phyloP scores from a whole-genome alignment of 2,113 vertebrate species.

The human (Homo sapiens) region GRCh38 chr1:178011001-178011500 shows the following conservation, averaged over 20 bases:
- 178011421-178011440: slow-evolving; percentile 12
- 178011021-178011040: background rate
- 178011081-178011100: background rate
- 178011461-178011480: background rate
- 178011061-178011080: background rate
- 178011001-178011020: accelerated
- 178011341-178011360: background rate
- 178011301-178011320: background rate
- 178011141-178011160: background rate
- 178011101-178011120: background rate
- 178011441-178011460: background rate
- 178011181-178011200: background rate
- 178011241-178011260: background rate
- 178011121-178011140: background rate
- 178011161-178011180: background rate
- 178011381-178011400: background rate
- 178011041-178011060: background rate
- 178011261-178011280: background rate
- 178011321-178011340: background rate
- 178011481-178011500: background rate
- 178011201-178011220: background rate
- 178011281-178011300: background rate
- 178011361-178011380: background rate
- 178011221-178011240: background rate
- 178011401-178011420: slow-evolving; percentile 1